Base-by-base conservation (phyloP, 1,140 invertebrate species). In the Hypsibius dujardini region DNA sequence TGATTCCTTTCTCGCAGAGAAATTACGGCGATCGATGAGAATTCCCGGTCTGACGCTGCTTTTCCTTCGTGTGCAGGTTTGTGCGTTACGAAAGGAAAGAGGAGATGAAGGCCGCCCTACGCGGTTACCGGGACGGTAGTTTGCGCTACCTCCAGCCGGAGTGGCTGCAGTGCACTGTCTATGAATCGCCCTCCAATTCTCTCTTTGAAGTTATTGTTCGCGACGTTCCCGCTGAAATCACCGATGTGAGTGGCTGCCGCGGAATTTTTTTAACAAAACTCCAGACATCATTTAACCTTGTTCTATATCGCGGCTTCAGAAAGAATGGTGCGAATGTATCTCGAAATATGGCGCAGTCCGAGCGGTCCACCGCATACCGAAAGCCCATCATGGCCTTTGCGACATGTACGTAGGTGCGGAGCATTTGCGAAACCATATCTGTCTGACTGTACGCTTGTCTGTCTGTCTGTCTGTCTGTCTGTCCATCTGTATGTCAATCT, bases 171-270 rank as follows among this genome's bases (percentile, higher is more conserved):
- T 56, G 50, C 50, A 56, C 50, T n/a, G 50, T 56, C 50, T 56
- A 56, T 56, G 50, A 56, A 56, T 56, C 50, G 50, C 50, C 50
- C 50, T 12, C 7, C 50, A 56, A 56, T 56, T 56, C 50, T 56
- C 50, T 56, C n/a, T 56, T 56, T 56, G 50, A 56, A 56, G 50
- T 56, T 56, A 56, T 56, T 56, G 50, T 56, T 56, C 50, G 50
- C n/a, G 50, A 56, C n/a, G 50, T 56, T n/a, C 50, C 50, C n/a
- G 50, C 50, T n/a, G 50, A 56, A 56, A 56, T 56, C 50, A 56
- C 50, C 50, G 50, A 56, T 56, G 50, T 56, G n/a, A 56, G 50
- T 56, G 7, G n/a, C n/a, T 7, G 7, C 7, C n/a, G 50, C 50
- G 7, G 50, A 56, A 56, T 7, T n/a, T 56, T n/a, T 56, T 7